phyloP scores from a whole-genome alignment of 2,797 vertebrate species.

The Crocidura indochinensis region DNA sequence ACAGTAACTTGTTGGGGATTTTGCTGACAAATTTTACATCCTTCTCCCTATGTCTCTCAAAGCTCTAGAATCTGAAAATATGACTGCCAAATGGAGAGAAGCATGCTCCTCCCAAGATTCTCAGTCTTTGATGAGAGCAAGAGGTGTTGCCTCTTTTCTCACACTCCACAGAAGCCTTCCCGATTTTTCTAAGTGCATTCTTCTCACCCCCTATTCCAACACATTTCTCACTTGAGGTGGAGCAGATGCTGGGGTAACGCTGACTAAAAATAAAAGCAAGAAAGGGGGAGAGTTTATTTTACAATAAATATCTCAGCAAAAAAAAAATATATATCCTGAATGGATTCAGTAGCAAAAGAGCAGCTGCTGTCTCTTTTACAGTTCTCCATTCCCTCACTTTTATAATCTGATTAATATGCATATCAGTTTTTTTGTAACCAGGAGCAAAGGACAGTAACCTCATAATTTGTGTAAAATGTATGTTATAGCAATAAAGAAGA shows the following conservation, averaged over 20 bases:
- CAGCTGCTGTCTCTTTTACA: slow-evolving; percentile 87
- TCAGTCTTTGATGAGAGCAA: slow-evolving; percentile 41
- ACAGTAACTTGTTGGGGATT: background rate
- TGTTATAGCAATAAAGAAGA: slow-evolving; percentile 73
- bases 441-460: slow-evolving; percentile 87
- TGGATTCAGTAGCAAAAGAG: slow-evolving; percentile 87
- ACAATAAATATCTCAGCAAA: slow-evolving; percentile 90
- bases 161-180: slow-evolving; percentile 62
- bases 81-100: background rate
- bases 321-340: slow-evolving; percentile 89
- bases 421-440: slow-evolving; percentile 89
- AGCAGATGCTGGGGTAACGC: slow-evolving; percentile 83
- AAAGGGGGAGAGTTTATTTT: slow-evolving; percentile 78
- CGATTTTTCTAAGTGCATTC: slow-evolving; percentile 27
- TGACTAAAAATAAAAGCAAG: slow-evolving; percentile 84
- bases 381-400: slow-evolving; percentile 77
- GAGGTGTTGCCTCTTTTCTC: slow-evolving; percentile 21
- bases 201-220: slow-evolving; percentile 72
- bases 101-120: background rate
- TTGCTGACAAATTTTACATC: slow-evolving; percentile 5
- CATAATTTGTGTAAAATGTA: slow-evolving; percentile 84
- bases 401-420: slow-evolving; percentile 90
- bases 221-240: slow-evolving; percentile 80
- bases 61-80: slow-evolving; percentile 47
- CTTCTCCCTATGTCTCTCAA: slow-evolving; percentile 49